These are phyloP conservation scores for Latheticus oryzae DNA, from an alignment of 2,888 invertebrate species.

Conservation along the genomic window DNA sequence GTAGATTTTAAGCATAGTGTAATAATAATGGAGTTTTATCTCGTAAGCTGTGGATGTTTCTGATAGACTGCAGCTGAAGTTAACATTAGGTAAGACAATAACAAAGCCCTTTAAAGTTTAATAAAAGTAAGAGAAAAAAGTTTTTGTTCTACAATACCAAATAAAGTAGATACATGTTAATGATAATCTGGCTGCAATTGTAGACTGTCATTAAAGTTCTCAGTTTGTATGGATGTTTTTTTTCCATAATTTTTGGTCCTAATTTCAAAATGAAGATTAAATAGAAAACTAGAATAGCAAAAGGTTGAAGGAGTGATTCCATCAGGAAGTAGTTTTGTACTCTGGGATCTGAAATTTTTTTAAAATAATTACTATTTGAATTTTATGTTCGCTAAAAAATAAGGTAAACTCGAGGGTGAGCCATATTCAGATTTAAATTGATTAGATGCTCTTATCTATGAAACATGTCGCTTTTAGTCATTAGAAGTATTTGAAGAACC, in stretches of 20 bases:
- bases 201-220: not conserved
- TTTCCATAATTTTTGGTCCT: conserved; percentile 8
- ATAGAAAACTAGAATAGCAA: not conserved
- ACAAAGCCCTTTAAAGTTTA: not conserved
- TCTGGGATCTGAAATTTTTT: conserved; percentile 9
- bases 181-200: conserved; percentile 1
- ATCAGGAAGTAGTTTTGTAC: not conserved
- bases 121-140: not conserved
- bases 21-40: conserved; percentile 22
- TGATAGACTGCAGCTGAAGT: not conserved
- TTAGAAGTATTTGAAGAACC: no score
- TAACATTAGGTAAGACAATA: not conserved
- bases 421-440: no score
- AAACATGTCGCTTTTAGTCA: no score
- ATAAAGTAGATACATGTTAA: not conserved
- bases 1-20: conserved; percentile 8
- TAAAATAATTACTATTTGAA: no score
- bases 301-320: not conserved
- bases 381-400: no score
- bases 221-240: not conserved
- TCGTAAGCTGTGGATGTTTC: not conserved
- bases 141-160: not conserved
- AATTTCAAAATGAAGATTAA: conserved; percentile 1
- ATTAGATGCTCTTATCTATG: no score
- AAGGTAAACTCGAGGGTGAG: no score